Conservation (phyloP, 2,888 invertebrate species). For the Imbricaverruca yamaguchii region DNA sequence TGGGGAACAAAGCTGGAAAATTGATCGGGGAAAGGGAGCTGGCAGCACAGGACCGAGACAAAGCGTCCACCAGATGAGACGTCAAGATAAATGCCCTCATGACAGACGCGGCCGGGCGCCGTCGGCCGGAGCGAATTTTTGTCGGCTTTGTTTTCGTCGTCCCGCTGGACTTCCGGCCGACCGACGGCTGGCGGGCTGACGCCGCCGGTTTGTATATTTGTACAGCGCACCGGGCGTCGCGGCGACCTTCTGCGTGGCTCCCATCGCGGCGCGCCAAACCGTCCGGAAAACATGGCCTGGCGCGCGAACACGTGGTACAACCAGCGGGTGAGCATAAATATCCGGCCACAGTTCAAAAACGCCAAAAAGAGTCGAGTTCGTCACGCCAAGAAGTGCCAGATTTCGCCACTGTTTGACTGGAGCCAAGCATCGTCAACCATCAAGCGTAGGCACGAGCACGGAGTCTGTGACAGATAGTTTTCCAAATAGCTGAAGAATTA, state of each 20-base stretch:
- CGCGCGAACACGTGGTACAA: too few relatives aligned
- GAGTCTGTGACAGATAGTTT: too few relatives aligned
- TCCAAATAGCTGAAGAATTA: too few relatives aligned
- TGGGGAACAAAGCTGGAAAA: slow-evolving; percentile 8
- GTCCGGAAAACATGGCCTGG: too few relatives aligned
- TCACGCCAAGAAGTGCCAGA: too few relatives aligned
- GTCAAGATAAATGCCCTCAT: not conserved
- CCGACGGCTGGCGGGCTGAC: not conserved
- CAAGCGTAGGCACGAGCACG: too few relatives aligned
- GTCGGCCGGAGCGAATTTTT: not conserved
- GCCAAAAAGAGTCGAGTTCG: too few relatives aligned
- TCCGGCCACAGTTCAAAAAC: too few relatives aligned
- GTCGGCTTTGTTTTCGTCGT: not conserved
- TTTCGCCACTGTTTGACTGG: too few relatives aligned
- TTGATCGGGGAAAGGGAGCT: not conserved
- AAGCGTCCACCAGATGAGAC: not conserved
- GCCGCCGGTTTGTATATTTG: not conserved
- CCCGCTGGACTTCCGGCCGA: not conserved
- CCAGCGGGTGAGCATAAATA: too few relatives aligned
- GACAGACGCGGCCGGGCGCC: not conserved
- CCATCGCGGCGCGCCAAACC: not conserved
- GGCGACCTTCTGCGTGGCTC: not conserved
- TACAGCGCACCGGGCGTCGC: not conserved
- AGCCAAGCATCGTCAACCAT: too few relatives aligned
- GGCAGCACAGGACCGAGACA: not conserved